These are phyloP conservation scores for Isotomurus palustris DNA, from an alignment of 2,888 invertebrate species.

Conservation along the genomic window DNA sequence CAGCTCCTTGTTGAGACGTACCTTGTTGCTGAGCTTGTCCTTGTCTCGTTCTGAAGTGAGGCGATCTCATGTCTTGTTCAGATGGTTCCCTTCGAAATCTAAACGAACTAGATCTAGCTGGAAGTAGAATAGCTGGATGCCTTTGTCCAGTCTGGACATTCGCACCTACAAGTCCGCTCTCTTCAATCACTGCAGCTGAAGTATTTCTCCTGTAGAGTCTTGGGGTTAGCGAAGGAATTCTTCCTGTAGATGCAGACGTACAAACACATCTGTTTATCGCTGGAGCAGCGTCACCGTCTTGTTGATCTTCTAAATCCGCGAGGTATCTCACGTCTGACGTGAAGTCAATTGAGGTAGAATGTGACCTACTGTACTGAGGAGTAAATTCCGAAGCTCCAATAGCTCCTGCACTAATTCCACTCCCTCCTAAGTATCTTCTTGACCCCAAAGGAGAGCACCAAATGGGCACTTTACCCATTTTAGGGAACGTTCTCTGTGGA, in stretches of 20 bases:
- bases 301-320: constrained; percentile 1
- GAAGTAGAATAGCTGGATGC: neutral
- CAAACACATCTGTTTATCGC: neutral
- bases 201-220: constrained; percentile 22
- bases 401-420: neutral
- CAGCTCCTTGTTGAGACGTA: neutral
- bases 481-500: constrained; percentile 26
- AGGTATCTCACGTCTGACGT: constrained; percentile 29
- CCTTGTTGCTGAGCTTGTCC: no score
- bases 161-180: neutral
- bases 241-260: neutral
- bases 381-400: neutral
- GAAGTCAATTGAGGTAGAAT: constrained; percentile 17
- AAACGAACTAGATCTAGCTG: constrained; percentile 4
- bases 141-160: neutral
- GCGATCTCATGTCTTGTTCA: neutral
- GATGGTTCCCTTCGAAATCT: neutral
- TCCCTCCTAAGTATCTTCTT: constrained; percentile 17
- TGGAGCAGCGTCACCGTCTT: neutral
- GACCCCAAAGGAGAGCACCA: constrained; percentile 42
- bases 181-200: constrained; percentile 6
- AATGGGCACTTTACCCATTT: constrained; percentile 38
- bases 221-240: neutral
- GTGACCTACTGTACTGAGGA: neutral
- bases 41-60: no score